Evolutionary conservation across 1,140 invertebrate species (phyloP).

Genomic region (Apocrypta bakeri): DNA sequence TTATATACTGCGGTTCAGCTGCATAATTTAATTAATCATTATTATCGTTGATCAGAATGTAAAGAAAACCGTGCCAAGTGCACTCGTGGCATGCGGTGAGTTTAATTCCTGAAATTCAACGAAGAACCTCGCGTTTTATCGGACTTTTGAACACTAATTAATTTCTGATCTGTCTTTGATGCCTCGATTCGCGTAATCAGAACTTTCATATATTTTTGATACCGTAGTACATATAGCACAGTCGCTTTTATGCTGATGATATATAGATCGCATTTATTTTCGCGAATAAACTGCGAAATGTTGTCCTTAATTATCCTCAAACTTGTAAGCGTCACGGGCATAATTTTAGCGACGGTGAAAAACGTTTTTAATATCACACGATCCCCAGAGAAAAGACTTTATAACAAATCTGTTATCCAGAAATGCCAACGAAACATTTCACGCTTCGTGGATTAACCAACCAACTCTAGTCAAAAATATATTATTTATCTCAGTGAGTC

Average conservation of each 20-base stretch:
- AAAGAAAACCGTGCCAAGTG: not conserved
- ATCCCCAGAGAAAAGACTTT: no score
- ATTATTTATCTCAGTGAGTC: not conserved
- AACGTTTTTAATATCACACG: not conserved
- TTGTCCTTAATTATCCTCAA: not conserved
- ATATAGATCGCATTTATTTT: no score
- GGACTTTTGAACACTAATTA: not conserved
- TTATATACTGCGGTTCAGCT: not conserved
- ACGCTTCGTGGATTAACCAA: not conserved
- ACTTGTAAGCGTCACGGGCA: not conserved
- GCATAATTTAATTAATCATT: conserved; percentile 3
- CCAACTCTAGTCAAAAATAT: not conserved
- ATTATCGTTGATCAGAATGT: not conserved
- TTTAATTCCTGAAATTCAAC: conserved; percentile 14
- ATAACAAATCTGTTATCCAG: not conserved
- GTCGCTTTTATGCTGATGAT: no score
- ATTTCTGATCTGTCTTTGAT: not conserved
- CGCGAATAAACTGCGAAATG: no score
- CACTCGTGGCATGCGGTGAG: not conserved
- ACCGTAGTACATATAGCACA: no score
- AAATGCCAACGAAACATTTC: not conserved
- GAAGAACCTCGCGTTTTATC: not conserved
- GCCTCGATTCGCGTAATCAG: not conserved
- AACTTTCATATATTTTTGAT: not conserved
- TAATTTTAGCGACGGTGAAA: not conserved